These are phyloP conservation scores for Agrotis puta DNA, from an alignment of 2,888 invertebrate genomes.

Conservation along the genomic window DNA sequence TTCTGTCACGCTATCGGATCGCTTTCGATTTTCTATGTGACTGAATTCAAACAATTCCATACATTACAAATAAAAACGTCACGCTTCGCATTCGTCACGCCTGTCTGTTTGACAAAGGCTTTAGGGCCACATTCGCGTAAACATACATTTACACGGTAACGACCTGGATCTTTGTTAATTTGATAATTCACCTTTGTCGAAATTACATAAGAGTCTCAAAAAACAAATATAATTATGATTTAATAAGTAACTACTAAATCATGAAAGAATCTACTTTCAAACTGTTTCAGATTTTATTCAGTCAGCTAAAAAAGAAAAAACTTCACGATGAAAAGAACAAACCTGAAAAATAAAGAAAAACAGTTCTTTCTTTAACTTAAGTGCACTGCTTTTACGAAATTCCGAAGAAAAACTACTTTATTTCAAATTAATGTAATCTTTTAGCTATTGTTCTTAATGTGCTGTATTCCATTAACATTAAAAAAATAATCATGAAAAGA, in stretches of 20 bases:
- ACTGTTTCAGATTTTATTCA: conserved; percentile 13
- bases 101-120: no score
- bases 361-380: conserved; percentile 16
- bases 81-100: no score
- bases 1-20: no score
- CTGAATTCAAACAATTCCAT: no score
- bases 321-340: conserved; percentile 33
- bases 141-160: no score
- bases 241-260: background rate
- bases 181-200: no score
- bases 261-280: conserved; percentile 4
- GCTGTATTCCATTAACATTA: background rate
- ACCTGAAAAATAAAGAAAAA: conserved; percentile 14
- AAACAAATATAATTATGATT: background rate
- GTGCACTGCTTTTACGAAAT: conserved; percentile 30
- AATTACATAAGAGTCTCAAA: background rate
- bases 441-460: conserved; percentile 6
- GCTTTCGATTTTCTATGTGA: no score
- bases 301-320: conserved; percentile 24
- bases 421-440: conserved; percentile 29
- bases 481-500: conserved; percentile 4
- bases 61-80: no score
- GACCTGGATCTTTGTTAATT: no score
- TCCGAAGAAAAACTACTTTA: conserved; percentile 8
- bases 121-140: no score